Percentiles rank a stretch among this genome's conserved stretches.
Conservation (phyloP, 2,888 invertebrate species). For the Pristionchus maxplancki region DNA sequence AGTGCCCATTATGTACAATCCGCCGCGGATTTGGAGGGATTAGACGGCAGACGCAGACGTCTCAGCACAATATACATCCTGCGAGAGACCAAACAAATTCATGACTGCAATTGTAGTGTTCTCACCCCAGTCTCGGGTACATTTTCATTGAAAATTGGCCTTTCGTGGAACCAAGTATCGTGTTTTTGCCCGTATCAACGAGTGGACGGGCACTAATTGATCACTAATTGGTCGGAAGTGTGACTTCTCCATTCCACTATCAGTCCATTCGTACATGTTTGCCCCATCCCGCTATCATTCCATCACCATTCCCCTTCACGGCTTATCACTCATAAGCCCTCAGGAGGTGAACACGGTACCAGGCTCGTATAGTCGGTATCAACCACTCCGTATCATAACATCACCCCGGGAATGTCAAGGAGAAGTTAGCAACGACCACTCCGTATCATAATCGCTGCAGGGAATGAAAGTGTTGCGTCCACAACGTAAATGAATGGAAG, state of each 20-base stretch:
- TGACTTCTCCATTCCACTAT: not conserved
- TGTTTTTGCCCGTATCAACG: too few species aligned
- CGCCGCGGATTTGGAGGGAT: not conserved
- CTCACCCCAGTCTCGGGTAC: too few species aligned
- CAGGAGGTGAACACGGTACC: conserved; percentile 6
- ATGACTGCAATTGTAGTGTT: too few species aligned
- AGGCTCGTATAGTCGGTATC: conserved; percentile 3
- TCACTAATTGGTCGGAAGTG: not conserved
- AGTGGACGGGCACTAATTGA: too few species aligned
- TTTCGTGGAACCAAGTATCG: too few species aligned
- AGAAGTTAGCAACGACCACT: not conserved
- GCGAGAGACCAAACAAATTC: not conserved
- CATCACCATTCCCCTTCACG: not conserved
- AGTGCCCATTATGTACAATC: not conserved
- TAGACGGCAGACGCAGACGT: not conserved
- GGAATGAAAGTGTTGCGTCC: too few species aligned
- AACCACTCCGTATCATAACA: not conserved
- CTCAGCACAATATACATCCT: too few species aligned
- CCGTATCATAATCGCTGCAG: too few species aligned
- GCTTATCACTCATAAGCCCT: conserved; percentile 28
- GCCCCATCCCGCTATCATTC: not conserved
- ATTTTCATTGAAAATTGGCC: too few species aligned
- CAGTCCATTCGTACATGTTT: not conserved
- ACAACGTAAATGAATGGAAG: too few species aligned
- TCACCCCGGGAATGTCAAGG: not conserved